phyloP scores from a whole-genome alignment of 2,888 invertebrate species.

The Heterodera filipjevi region DNA sequence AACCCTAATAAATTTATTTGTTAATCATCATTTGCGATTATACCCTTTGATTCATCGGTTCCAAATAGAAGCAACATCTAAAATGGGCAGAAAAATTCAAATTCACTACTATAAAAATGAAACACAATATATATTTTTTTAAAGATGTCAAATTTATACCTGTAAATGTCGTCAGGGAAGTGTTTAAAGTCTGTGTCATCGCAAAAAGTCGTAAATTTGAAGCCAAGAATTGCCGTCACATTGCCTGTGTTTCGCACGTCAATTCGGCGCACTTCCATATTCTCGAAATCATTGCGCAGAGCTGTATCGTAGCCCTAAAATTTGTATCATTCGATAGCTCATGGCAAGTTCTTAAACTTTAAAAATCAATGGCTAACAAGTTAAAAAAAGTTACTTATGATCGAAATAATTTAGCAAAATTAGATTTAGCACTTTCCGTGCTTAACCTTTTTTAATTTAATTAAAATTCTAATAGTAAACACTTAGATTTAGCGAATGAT shows the following conservation, averaged over 20 bases:
- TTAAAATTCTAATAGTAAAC: too few relatives aligned
- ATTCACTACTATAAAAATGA: slow-evolving; percentile 40
- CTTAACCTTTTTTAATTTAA: too few relatives aligned
- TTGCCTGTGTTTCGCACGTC: slow-evolving; percentile 58
- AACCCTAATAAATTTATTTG: slow-evolving; percentile 5
- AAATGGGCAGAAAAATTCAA: slow-evolving; percentile 15
- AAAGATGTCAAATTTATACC: slow-evolving; percentile 44
- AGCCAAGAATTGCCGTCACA: slow-evolving; percentile 56
- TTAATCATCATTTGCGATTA: too few relatives aligned
- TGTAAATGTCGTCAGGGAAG: slow-evolving; percentile 63
- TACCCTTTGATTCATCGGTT: slow-evolving; percentile 55
- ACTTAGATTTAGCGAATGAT: too few relatives aligned
- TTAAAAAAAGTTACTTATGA: too few relatives aligned
- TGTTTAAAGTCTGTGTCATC: slow-evolving; percentile 63
- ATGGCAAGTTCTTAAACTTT: too few relatives aligned
- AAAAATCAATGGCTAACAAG: too few relatives aligned
- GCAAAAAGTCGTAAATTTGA: slow-evolving; percentile 62
- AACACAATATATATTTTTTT: neutral
- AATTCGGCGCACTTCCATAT: slow-evolving; percentile 60
- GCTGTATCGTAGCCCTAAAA: slow-evolving; percentile 56
- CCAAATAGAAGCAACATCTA: slow-evolving; percentile 61
- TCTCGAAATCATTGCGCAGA: slow-evolving; percentile 58
- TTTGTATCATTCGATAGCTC: too few relatives aligned
- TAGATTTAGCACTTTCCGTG: too few relatives aligned
- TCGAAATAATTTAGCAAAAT: neutral